A percentile compares a stretch with the other conserved stretches of the same genome.
phyloP scores from a whole-genome alignment of 2,113 vertebrate genomes.

The Lonchura striata region DNA sequence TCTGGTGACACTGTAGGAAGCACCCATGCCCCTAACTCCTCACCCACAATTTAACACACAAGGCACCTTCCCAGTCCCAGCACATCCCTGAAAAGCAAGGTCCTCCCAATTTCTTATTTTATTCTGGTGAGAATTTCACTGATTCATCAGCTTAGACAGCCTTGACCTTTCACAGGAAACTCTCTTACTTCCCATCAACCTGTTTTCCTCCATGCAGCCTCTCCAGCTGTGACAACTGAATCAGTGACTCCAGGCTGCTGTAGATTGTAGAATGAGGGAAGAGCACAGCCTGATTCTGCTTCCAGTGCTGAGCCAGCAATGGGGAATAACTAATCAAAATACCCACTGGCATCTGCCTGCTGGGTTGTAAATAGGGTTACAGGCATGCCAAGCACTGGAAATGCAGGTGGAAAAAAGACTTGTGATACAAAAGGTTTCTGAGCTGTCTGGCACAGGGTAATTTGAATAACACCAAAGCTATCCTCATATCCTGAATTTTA shows the following conservation, averaged over 20 bases:
- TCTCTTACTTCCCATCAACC: not conserved
- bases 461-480: not conserved
- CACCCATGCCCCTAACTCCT: not conserved
- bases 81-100: not conserved
- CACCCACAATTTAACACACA: not conserved
- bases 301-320: not conserved
- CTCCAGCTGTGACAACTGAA: not conserved
- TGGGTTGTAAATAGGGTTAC: not conserved
- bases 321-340: not conserved
- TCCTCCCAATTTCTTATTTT: not conserved
- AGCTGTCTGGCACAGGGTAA: not conserved
- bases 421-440: not conserved
- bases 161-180: not conserved
- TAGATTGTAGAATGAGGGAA: accelerated
- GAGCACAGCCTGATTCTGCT: not conserved
- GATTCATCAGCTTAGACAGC: not conserved
- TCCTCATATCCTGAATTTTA: not conserved
- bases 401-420: not conserved
- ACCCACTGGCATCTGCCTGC: not conserved
- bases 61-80: not conserved
- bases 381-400: not conserved
- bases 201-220: not conserved
- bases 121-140: not conserved
- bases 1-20: not conserved
- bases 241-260: not conserved